Evolutionary conservation across 2,888 invertebrate genomes (phyloP), one percentile per base, ranked within the genome.

Genomic region (Celastrina argiolus): DNA sequence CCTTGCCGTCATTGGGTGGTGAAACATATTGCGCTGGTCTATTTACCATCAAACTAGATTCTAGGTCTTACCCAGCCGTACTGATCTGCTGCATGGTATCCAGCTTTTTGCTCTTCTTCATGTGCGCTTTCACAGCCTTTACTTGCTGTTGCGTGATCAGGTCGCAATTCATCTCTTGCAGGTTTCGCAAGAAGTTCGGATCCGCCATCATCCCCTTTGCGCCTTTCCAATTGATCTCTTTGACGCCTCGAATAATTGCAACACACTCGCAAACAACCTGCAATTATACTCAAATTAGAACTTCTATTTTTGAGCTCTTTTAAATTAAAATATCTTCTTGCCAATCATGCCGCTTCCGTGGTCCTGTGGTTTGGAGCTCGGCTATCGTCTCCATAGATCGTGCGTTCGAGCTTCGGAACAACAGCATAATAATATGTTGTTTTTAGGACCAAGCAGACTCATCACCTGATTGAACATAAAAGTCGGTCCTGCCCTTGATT

Each of bases 151-250:
- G 92, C 0, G 96, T 96, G 69, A 97, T 94, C 4, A 93, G 91
- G 76, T 96, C 95, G 75, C 94, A 96, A 80, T 98, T 96, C 95
- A 98, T 95, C 82, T 97, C 97, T 84, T 95, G 95, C 41, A 98
- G 90, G 65, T 93, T 93, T 65, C 93, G 92, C 42, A 98, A 83
- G 84, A 98, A 98, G 82, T 93, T 95, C 0, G 96, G 95, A 79
- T 98, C 98, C 0, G 96, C 94, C 97, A 98, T 97, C 95, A 98
- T 96, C 1, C 93, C 96, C 83, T 96, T 97, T 0, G 97, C 97
- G 1, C 95, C 93, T 81, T 97, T 97, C 98, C 98, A 98, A 56
- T 94, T 96, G 2, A 97, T 94, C 73, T 98, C 98, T 74, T 95
- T 96, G 59, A 94, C 92, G 1, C 96, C 96, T 70, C 95, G 93